A percentile compares a stretch with the other conserved stretches of the same genome.
phyloP scores from a whole-genome alignment of 2,888 invertebrate genomes.

The Caenorhabditis sp. region DNA sequence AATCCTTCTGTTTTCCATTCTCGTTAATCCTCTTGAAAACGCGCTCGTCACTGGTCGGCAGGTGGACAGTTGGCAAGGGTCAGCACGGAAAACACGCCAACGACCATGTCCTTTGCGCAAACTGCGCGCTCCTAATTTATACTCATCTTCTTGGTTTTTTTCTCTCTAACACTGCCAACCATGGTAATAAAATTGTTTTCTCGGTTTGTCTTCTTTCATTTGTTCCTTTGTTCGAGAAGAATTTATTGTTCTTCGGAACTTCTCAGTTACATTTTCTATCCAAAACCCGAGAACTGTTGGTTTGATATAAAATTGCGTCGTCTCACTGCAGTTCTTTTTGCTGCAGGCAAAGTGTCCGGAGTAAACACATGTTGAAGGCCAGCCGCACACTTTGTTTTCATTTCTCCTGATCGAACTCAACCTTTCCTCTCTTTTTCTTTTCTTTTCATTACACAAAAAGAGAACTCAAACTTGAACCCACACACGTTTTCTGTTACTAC shows the following conservation, averaged over 20 bases:
- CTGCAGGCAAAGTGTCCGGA: constrained; percentile 17
- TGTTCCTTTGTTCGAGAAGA: neutral
- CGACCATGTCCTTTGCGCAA: constrained; percentile 1
- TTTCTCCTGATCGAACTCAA: constrained; percentile 40
- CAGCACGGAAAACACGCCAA: constrained; percentile 13
- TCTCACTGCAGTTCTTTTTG: constrained; percentile 11
- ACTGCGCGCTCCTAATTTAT: neutral
- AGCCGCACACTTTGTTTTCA: constrained; percentile 42
- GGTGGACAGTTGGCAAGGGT: neutral
- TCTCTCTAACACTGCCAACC: neutral
- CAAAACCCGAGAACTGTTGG: neutral
- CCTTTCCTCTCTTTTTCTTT: constrained; percentile 23
- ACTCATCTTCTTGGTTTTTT: neutral
- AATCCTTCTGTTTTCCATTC: neutral
- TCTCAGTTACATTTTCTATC: neutral
- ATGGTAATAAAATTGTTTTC: neutral
- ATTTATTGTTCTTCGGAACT: neutral
- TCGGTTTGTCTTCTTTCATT: neutral
- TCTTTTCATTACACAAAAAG: constrained; percentile 41
- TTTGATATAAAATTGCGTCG: neutral
- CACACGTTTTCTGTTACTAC: constrained; percentile 30
- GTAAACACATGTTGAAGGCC: constrained; percentile 39
- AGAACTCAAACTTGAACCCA: constrained; percentile 23
- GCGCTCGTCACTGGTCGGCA: neutral
- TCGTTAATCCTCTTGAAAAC: neutral